These are phyloP conservation scores for Neelides folsomi DNA, from an alignment of 2,888 invertebrate species.

Conservation along the genomic window DNA sequence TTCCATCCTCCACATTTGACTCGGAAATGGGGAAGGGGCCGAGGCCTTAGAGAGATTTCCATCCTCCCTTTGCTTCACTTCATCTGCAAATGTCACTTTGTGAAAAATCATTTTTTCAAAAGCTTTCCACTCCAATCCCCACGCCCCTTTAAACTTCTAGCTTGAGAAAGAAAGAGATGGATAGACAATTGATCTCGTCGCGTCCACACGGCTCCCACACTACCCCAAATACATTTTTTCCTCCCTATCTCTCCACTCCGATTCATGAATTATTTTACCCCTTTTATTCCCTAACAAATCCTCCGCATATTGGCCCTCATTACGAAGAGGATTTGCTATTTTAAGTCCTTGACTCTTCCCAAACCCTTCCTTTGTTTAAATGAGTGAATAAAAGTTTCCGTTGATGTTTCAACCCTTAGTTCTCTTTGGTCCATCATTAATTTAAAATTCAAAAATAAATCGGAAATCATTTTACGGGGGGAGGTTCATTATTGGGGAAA, in stretches of 20 bases:
- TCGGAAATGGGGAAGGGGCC: background rate
- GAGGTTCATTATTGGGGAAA: too few species aligned
- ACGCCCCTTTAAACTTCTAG: background rate
- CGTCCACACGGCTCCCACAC: slow-evolving; percentile 7
- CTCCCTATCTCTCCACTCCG: slow-evolving; percentile 7
- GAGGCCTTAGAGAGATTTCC: background rate
- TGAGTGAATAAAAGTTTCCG: too few species aligned
- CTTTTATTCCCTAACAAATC: too few species aligned
- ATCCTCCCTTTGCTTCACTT: background rate
- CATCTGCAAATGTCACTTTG: slow-evolving; percentile 14
- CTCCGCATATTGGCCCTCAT: too few species aligned
- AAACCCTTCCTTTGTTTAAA: too few species aligned
- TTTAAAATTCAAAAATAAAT: too few species aligned
- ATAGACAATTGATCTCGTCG: slow-evolving; percentile 11
- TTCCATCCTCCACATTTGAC: background rate
- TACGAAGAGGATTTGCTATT: too few species aligned
- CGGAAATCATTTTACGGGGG: too few species aligned
- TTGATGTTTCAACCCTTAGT: too few species aligned
- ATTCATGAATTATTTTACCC: too few species aligned
- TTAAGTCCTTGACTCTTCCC: too few species aligned
- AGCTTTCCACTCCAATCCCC: slow-evolving; percentile 8
- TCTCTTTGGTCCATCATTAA: too few species aligned
- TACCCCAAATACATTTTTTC: slow-evolving; percentile 3
- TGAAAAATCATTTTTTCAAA: slow-evolving; percentile 10
- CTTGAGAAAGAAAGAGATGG: slow-evolving; percentile 4